phyloP scores from a whole-genome alignment of 2,888 invertebrate species.

The Drosophila nigricruria region DNA sequence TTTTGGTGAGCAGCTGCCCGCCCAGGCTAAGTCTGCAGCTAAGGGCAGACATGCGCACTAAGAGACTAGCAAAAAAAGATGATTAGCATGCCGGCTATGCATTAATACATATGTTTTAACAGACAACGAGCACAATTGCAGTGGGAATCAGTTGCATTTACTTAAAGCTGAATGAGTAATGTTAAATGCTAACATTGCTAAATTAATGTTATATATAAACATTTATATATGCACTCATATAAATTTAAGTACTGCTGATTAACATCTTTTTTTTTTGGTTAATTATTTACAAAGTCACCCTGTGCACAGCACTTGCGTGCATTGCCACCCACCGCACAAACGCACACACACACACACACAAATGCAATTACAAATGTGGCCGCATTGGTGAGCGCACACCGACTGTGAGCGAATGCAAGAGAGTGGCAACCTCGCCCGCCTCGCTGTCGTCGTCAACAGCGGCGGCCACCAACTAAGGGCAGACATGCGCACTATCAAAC shows the following conservation, averaged over 20 bases:
- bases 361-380: conserved; percentile 4
- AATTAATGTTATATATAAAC: not conserved
- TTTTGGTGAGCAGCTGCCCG: conserved; percentile 27
- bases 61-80: conserved; percentile 13
- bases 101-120: conserved; percentile 7
- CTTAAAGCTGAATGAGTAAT: not conserved
- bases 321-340: conserved; percentile 27
- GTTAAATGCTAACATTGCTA: not conserved
- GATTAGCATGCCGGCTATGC: conserved; percentile 18
- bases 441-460: conserved; percentile 12
- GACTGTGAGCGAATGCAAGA: conserved; percentile 16
- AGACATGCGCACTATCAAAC: conserved; percentile 59
- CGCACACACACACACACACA: conserved; percentile 15
- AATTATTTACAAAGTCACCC: conserved; percentile 35
- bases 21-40: conserved; percentile 43
- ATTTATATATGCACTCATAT: not conserved
- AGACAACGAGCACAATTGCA: conserved; percentile 1
- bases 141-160: not conserved
- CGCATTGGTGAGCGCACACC: conserved; percentile 40
- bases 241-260: conserved; percentile 13
- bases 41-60: conserved; percentile 79
- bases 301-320: conserved; percentile 44
- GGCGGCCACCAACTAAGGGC: conserved; percentile 60
- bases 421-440: conserved; percentile 22
- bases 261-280: conserved; percentile 10